These are phyloP conservation scores for Tachina lurida DNA, from an alignment of 2,888 invertebrate genomes.

Conservation along the genomic window DNA sequence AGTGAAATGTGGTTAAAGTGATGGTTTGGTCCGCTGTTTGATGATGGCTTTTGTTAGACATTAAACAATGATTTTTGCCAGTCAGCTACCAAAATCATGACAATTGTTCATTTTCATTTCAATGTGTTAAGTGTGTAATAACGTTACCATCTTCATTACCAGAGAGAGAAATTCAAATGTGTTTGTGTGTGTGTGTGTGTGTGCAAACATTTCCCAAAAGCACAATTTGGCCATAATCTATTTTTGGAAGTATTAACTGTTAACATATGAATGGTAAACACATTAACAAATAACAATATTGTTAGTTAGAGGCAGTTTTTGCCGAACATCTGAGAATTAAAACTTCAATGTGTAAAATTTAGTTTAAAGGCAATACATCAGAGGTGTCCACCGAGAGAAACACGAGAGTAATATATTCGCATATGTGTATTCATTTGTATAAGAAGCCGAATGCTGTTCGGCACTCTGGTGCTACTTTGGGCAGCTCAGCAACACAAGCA, in stretches of 20 bases:
- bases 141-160: conserved; percentile 6
- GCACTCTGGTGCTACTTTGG: too few relatives aligned
- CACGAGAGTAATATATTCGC: too few relatives aligned
- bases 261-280: conserved; percentile 17
- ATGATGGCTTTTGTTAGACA: conserved; percentile 25
- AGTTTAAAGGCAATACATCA: background rate
- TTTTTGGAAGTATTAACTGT: conserved; percentile 10
- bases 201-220: background rate
- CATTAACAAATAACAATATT: background rate
- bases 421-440: too few relatives aligned
- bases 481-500: too few relatives aligned
- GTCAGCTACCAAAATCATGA: conserved; percentile 34
- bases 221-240: background rate
- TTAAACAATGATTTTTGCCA: conserved; percentile 35
- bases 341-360: background rate
- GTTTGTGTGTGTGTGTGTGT: background rate
- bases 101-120: conserved; percentile 15
- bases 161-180: background rate
- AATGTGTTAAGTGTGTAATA: conserved; percentile 6
- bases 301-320: background rate
- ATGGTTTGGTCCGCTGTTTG: conserved; percentile 7
- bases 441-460: too few relatives aligned
- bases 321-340: background rate
- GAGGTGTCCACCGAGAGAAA: too few relatives aligned
- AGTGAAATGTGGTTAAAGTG: conserved; percentile 15